Evolutionary conservation across 2,888 invertebrate genomes (phyloP), one percentile per base, ranked within the genome.

Genomic region (Pseudanteris insignis): DNA sequence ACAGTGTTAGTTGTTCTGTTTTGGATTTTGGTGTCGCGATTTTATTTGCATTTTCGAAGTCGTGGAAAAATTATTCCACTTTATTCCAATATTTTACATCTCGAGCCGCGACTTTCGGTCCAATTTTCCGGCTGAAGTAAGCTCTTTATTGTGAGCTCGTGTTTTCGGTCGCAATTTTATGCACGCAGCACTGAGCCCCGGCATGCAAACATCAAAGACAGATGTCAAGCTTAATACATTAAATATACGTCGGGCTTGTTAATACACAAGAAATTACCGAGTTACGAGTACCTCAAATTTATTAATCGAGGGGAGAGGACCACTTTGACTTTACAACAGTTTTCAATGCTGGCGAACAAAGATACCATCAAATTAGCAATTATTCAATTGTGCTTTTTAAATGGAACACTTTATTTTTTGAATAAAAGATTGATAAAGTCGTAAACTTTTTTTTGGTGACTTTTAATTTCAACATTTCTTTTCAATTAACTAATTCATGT

Each of bases 61-160:
- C 12, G 28, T 51, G 18, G 50, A 51, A 43, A 51, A 51, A 51
- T 43, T 36, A 51, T 43, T 24, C 34, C 38, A 36, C 43, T 34
- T 36, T 36, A 14, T 26, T 10, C 14, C 36, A 24, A 50, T 43
- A 18, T 3, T 18, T 3, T 6, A 6, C n/a, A n/a, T n/a, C 18
- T 18, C 18, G 18, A 18, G 18, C 18, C 18, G n/a, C n/a, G n/a
- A 50, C 50, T 38, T 50, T 50, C 29, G 40, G 0, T 26, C 32
- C 12, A 36, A 50, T 26, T 51, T 51, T 41, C 34, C 29, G 29
- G 24, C 14, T 41, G 15, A 37, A 43, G 34, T 37, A 36, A 50
- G 18, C 4, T 3, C 18, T 10, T n/a, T 24, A 18, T 18, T 18
- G 18, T 6, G 50, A 18, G 40, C 12, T 12, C 18, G 12, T 50